These are phyloP conservation scores for Dicentrarchus labrax DNA, from an alignment of 2,113 vertebrate genomes.

Conservation along the genomic window DNA sequence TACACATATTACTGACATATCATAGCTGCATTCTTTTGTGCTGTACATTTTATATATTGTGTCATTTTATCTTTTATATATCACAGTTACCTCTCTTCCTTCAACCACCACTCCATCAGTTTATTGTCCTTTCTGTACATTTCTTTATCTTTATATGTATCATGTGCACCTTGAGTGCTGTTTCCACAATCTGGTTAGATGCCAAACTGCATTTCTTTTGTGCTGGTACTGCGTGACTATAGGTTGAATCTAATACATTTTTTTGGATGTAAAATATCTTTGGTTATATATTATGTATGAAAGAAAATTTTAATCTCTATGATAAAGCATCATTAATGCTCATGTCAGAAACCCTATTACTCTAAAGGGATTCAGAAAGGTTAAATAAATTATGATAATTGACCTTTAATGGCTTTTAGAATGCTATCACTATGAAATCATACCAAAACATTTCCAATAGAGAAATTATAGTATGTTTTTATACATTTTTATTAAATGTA, in stretches of 20 bases:
- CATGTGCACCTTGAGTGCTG: not conserved
- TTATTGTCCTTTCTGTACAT: not conserved
- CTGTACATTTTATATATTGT: not conserved
- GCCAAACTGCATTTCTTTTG: not conserved
- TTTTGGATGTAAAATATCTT: conserved; percentile 8
- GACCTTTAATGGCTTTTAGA: conserved; percentile 21
- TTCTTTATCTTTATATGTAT: not conserved
- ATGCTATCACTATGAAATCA: not conserved
- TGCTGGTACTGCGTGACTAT: not conserved
- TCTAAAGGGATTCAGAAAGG: conserved; percentile 1
- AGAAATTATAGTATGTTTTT: not conserved
- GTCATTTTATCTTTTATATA: not conserved
- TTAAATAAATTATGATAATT: not conserved
- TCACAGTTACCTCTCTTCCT: not conserved
- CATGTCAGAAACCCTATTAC: conserved; percentile 13
- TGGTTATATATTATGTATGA: conserved; percentile 32
- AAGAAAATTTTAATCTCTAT: not conserved
- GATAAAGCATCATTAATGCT: conserved; percentile 23
- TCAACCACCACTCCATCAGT: not conserved
- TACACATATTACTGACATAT: not conserved
- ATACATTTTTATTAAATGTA: no score
- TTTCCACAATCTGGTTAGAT: not conserved
- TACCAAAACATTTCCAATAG: not conserved
- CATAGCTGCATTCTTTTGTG: not conserved
- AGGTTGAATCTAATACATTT: not conserved